Evolutionary conservation across 2,888 invertebrate species (phyloP).

Genomic region (Metopia argyrocephala): DNA sequence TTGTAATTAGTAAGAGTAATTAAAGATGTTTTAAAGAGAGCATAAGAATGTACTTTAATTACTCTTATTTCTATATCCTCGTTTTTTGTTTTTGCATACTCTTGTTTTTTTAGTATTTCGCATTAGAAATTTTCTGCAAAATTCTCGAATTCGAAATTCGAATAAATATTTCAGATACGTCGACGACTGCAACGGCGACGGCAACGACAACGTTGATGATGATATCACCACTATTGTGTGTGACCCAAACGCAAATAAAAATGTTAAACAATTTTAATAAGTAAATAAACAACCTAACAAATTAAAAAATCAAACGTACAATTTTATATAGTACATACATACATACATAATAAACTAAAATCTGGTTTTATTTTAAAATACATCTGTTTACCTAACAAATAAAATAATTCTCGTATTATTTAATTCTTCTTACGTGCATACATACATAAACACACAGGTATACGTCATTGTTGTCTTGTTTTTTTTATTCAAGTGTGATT

Average conservation of each 20-base stretch:
- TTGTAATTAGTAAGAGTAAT: background rate
- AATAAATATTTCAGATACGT: conserved; percentile 31
- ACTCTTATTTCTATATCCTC: conserved; percentile 11
- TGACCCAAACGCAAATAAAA: conserved; percentile 44
- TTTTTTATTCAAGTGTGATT: background rate
- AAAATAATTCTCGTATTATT: conserved; percentile 5
- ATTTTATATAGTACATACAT: background rate
- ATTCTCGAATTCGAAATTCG: conserved; percentile 63
- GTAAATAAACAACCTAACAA: conserved; percentile 8
- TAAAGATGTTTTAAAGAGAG: background rate
- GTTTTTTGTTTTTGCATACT: conserved; percentile 23
- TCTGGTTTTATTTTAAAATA: background rate
- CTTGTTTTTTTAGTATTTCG: conserved; percentile 35
- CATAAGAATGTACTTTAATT: conserved; percentile 1
- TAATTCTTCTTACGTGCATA: no score
- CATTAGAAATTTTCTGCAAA: conserved; percentile 61
- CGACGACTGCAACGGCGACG: no score
- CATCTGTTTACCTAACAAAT: background rate
- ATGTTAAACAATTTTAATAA: conserved; percentile 25
- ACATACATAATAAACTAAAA: background rate
- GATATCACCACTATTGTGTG: conserved; percentile 63
- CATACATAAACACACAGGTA: conserved; percentile 2
- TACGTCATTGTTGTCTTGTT: conserved; percentile 27
- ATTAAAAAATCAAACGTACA: background rate
- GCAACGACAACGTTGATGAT: conserved; percentile 29